Evolutionary conservation across 2,113 vertebrate genomes (phyloP).

Genomic region (Bucco capensis): DNA sequence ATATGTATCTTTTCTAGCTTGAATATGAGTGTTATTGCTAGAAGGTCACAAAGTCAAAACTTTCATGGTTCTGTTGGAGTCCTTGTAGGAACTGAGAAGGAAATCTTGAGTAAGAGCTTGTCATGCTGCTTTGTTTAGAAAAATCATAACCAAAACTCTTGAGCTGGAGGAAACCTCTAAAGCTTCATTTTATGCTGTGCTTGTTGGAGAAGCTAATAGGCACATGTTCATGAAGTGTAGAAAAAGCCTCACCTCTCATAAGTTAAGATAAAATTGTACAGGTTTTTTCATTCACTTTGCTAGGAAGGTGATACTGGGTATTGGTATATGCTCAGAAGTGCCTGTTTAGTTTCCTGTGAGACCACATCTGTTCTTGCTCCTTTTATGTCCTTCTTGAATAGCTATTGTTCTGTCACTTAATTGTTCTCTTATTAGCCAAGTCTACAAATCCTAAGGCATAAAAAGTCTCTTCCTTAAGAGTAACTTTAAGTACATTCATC

Average conservation of each 20-base stretch:
- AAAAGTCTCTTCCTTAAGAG: constrained; percentile 25
- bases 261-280: not conserved
- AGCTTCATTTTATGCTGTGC: not conserved
- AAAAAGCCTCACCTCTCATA: not conserved
- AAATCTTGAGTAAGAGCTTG: not conserved
- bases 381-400: constrained; percentile 16
- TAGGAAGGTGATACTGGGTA: not conserved
- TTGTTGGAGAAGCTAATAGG: not conserved
- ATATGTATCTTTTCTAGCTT: not conserved
- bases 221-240: not conserved
- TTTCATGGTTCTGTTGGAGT: not conserved
- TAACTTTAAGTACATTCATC: constrained; percentile 14
- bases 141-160: not conserved
- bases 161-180: not conserved
- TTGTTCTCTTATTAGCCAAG: not conserved
- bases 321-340: not conserved
- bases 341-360: not conserved
- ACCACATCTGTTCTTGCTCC: not conserved
- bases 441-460: not conserved
- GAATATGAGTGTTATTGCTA: not conserved
- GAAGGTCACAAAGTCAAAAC: not conserved
- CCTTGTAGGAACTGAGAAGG: not conserved
- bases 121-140: not conserved
- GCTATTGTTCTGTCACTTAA: constrained; percentile 4
- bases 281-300: not conserved